These are phyloP conservation scores for Amphimallon solstitiale DNA, from an alignment of 2,888 invertebrate species.

Conservation along the genomic window DNA sequence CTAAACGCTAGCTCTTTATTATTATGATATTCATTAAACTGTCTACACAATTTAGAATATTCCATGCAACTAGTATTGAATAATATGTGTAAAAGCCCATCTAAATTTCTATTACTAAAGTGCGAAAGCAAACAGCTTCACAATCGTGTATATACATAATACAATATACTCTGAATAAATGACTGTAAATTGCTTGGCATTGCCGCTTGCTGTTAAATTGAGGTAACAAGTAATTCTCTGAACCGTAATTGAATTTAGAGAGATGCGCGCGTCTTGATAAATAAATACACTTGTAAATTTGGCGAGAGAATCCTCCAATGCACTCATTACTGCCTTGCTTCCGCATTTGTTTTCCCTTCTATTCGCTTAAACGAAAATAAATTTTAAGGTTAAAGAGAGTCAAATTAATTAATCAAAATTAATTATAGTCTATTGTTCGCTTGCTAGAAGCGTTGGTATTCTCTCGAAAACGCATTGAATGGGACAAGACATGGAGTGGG, in stretches of 20 bases:
- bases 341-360: background rate
- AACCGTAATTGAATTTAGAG: conserved; percentile 19
- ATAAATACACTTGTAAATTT: conserved; percentile 14
- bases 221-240: conserved; percentile 14
- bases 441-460: conserved; percentile 7
- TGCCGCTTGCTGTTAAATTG: conserved; percentile 8
- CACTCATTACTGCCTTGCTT: background rate
- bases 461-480: conserved; percentile 16
- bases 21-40: no score
- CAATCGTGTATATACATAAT: background rate
- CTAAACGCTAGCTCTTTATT: no score
- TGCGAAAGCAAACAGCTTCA: conserved; percentile 15
- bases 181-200: conserved; percentile 16
- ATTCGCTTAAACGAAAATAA: conserved; percentile 5
- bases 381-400: conserved; percentile 26
- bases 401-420: conserved; percentile 47
- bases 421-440: conserved; percentile 45
- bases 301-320: background rate
- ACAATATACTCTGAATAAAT: conserved; percentile 24
- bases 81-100: background rate
- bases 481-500: conserved; percentile 42
- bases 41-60: no score
- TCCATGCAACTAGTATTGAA: background rate
- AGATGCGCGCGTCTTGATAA: background rate
- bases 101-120: conserved; percentile 11